Percentiles rank a stretch among this genome's conserved stretches.
Conservation (phyloP, 1,140 invertebrate species). For the Melanaphis sacchari region DNA sequence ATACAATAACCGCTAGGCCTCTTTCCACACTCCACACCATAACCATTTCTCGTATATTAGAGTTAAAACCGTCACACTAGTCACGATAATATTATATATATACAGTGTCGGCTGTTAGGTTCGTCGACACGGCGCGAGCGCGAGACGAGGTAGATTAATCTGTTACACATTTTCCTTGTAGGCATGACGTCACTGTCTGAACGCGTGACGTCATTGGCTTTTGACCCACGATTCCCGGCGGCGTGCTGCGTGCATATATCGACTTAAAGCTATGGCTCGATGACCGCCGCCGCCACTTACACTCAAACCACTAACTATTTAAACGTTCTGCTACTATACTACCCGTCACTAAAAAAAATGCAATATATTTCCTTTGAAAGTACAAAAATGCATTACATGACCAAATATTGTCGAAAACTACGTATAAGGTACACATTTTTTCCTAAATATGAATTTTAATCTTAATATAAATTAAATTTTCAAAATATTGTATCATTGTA, state of each 20-base stretch:
- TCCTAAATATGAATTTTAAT: too few species aligned
- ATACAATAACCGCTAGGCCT: too few species aligned
- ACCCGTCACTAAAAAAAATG: not conserved
- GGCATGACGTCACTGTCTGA: conserved; percentile 41
- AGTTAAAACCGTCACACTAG: not conserved
- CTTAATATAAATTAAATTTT: not conserved
- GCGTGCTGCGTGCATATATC: not conserved
- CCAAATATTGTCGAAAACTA: too few species aligned
- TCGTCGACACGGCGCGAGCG: conserved; percentile 28
- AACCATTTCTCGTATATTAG: not conserved
- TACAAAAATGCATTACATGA: not conserved
- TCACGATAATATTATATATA: not conserved
- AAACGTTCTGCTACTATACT: not conserved
- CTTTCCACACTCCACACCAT: not conserved
- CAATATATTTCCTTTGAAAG: not conserved
- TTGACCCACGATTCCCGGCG: conserved; percentile 17
- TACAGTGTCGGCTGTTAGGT: not conserved
- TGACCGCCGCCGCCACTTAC: not conserved
- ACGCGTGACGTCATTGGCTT: conserved; percentile 49
- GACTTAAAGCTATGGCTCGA: not conserved
- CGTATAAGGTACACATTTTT: too few species aligned
- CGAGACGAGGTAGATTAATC: not conserved
- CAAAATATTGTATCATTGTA: not conserved
- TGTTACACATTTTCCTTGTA: not conserved
- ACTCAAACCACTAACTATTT: not conserved